Base-by-base conservation (phyloP, 2,113 vertebrate genomes). In the Fukomys damarensis region DNA sequence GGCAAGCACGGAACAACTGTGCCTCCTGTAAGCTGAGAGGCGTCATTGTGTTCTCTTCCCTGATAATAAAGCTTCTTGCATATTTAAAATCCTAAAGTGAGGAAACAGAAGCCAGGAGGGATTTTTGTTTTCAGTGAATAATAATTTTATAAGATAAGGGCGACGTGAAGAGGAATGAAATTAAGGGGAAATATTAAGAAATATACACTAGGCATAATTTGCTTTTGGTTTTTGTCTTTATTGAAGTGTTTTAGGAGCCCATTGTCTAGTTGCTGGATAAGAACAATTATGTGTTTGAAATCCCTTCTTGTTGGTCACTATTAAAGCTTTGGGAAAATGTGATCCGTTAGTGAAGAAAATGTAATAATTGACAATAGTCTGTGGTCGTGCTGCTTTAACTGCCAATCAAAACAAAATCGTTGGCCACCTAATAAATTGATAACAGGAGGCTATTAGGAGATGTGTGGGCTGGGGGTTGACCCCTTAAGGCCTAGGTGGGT, bases 41-140 rank as follows among this genome's bases (percentile, higher is more conserved):
- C 7, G 0, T 97, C 97, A 97, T 94, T 97, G 92, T 94, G 80
- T 98, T 98, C 94, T 94, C 86, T 96, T 98, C 83, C 68, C 86
- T 79, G 88, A 96, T 95, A 97, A 98, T 98, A 94, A 98, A 97
- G 85, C 97, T 98, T 79, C 84, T 93, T 96, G 94, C 96, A 94
- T 98, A 92, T 97, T 98, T 98, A 98, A 95, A 98, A 89, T 93
- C 58, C 38, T 96, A 70, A 97, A 97, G 97, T 97, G 96, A 96
- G 97, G 98, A 97, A 97, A 54, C 77, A 97, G 87, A 94, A 72
- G 95, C 89, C 66, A 70, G 66, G 96, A 97, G 96, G 96, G 91
- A 97, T 98, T 98, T 49, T 97, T 93, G 91, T 97, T 98, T 98
- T 97, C 94, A 94, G 89, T 96, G 98, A 98, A 97, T 98, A 98